phyloP scores from a whole-genome alignment of 1,140 invertebrate species.

The Cotesia chilonis region DNA sequence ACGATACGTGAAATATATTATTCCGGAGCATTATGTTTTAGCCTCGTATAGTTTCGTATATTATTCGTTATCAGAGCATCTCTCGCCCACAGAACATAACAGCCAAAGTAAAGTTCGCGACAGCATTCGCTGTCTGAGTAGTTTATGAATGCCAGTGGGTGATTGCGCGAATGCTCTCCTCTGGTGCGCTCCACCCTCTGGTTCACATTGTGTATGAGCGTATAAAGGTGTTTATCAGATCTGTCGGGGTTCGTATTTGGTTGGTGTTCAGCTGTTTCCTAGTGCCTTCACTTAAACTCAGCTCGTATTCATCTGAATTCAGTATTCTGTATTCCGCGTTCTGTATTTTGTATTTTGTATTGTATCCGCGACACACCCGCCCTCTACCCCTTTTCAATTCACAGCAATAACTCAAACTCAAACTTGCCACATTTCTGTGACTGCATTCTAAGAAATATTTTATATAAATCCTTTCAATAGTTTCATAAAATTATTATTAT shows the following conservation, averaged over 20 bases:
- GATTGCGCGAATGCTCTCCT: conserved; percentile 39
- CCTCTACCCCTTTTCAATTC: conserved; percentile 14
- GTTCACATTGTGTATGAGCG: too few relatives aligned
- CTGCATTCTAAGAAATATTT: conserved; percentile 9
- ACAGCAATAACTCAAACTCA: conserved; percentile 11
- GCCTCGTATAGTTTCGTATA: conserved; percentile 26
- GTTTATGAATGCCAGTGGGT: conserved; percentile 49
- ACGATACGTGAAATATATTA: conserved; percentile 14
- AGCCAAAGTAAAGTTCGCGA: conserved; percentile 44
- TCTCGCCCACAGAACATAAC: conserved; percentile 21
- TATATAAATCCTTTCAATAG: conserved; percentile 4
- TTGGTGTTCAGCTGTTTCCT: conserved; percentile 20
- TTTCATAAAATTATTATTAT: neutral
- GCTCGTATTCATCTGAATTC: neutral
- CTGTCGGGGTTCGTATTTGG: conserved; percentile 11
- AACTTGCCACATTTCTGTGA: neutral
- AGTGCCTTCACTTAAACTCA: conserved; percentile 8
- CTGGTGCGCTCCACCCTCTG: too few relatives aligned
- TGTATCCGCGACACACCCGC: conserved; percentile 5
- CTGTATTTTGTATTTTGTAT: too few relatives aligned
- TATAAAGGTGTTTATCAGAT: conserved; percentile 45
- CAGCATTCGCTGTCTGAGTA: conserved; percentile 45
- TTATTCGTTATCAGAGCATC: conserved; percentile 46
- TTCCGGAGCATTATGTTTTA: conserved; percentile 4
- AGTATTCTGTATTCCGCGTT: too few relatives aligned